These are phyloP conservation scores for Philopotamus ludificatus DNA, from an alignment of 1,140 invertebrate genomes.

Conservation along the genomic window DNA sequence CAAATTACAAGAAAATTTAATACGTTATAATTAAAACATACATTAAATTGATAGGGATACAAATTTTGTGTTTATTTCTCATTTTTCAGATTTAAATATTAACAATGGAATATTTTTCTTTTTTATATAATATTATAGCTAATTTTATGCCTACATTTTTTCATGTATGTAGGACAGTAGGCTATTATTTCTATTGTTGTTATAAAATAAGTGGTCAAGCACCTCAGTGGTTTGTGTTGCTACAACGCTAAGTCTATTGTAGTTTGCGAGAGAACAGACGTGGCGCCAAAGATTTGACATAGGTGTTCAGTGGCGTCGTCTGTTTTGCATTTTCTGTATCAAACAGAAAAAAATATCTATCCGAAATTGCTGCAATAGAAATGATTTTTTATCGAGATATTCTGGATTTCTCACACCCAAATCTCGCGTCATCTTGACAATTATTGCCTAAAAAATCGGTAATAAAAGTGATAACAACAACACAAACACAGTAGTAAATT, in stretches of 20 bases:
- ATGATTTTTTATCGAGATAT: neutral
- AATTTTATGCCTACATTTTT: too few relatives aligned
- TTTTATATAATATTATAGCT: too few relatives aligned
- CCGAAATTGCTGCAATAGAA: neutral
- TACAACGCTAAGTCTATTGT: slow-evolving; percentile 9
- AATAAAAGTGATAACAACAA: neutral
- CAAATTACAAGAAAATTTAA: too few relatives aligned
- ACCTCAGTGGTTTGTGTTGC: neutral
- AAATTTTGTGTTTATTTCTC: too few relatives aligned
- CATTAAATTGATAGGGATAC: too few relatives aligned
- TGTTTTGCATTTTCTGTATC: neutral
- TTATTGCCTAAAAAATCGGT: neutral
- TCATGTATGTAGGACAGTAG: too few relatives aligned
- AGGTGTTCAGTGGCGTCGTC: neutral
- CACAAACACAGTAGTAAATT: slow-evolving; percentile 7
- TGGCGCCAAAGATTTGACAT: slow-evolving; percentile 17
- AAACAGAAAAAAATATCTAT: neutral
- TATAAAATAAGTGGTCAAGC: slow-evolving; percentile 7
- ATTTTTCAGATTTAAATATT: too few relatives aligned
- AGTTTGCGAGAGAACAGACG: slow-evolving; percentile 9
- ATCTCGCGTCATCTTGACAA: neutral
- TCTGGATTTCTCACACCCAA: neutral
- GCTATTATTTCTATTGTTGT: neutral
- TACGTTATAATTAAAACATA: too few relatives aligned
- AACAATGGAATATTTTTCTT: too few relatives aligned